Percentiles rank a stretch among this genome's conserved stretches.
These are phyloP conservation scores for Martes martes DNA, from an alignment of 2,113 vertebrate species.

Conservation along the genomic window DNA sequence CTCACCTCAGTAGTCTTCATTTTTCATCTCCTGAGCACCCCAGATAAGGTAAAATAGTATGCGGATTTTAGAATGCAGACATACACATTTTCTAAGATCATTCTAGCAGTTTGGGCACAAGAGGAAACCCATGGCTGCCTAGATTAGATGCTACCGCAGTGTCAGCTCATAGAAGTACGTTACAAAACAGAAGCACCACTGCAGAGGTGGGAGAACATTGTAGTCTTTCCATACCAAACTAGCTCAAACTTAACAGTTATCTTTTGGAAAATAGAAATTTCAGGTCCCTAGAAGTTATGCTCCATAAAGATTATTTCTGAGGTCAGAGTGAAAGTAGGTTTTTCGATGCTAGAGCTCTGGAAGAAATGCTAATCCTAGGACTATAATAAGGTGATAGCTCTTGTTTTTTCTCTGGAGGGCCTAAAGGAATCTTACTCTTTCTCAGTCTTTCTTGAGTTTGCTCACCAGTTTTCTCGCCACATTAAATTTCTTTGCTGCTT, in stretches of 20 bases:
- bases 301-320: not conserved
- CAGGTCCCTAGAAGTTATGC: not conserved
- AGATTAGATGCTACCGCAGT: not conserved
- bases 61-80: not conserved
- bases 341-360: not conserved
- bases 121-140: not conserved
- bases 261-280: not conserved
- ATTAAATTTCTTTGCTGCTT: not conserved
- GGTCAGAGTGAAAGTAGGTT: not conserved
- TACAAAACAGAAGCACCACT: not conserved
- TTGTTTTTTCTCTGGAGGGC: not conserved
- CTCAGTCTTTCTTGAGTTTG: not conserved
- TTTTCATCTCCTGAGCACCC: not conserved
- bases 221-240: not conserved
- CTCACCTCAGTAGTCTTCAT: not conserved
- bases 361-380: not conserved
- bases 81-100: not conserved
- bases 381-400: not conserved
- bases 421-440: not conserved
- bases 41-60: not conserved
- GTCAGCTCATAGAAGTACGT: not conserved
- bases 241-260: not conserved
- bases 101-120: not conserved
- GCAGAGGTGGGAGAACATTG: not conserved
- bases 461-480: not conserved